These are phyloP conservation scores for Oppia nitens DNA, from an alignment of 1,140 invertebrate genomes.

Conservation along the genomic window DNA sequence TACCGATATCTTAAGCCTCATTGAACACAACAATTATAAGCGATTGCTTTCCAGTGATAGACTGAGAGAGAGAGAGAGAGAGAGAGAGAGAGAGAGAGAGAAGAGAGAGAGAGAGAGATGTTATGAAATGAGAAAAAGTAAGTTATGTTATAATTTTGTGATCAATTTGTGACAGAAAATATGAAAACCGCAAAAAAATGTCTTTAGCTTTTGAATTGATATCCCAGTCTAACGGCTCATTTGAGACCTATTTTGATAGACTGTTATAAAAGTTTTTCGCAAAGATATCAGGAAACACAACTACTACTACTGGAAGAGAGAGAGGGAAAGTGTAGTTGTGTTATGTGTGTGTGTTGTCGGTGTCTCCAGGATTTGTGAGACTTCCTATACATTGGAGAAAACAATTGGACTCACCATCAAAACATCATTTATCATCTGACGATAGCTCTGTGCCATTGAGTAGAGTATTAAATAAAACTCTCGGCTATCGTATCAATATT, in stretches of 20 bases:
- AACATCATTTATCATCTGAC: background rate
- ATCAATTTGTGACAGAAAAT: background rate
- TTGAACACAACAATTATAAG: background rate
- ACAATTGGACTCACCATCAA: background rate
- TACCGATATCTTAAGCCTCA: background rate
- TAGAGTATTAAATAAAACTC: no score
- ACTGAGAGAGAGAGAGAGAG: no score
- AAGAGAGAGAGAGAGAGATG: no score
- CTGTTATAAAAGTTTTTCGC: background rate
- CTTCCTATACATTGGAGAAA: no score
- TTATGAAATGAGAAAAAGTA: no score
- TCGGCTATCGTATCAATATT: background rate
- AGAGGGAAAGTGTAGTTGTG: no score
- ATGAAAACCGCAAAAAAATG: background rate
- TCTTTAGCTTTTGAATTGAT: background rate
- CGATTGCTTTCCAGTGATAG: background rate
- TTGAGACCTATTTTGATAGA: background rate
- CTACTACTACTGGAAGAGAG: no score
- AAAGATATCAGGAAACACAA: background rate
- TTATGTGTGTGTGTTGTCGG: no score
- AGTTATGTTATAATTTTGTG: no score
- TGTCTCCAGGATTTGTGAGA: background rate
- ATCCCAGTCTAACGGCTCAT: background rate
- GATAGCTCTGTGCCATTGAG: background rate
- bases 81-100: no score